Evolutionary conservation across 1,140 invertebrate species (phyloP).

Genomic region (Monochamus saltuarius): DNA sequence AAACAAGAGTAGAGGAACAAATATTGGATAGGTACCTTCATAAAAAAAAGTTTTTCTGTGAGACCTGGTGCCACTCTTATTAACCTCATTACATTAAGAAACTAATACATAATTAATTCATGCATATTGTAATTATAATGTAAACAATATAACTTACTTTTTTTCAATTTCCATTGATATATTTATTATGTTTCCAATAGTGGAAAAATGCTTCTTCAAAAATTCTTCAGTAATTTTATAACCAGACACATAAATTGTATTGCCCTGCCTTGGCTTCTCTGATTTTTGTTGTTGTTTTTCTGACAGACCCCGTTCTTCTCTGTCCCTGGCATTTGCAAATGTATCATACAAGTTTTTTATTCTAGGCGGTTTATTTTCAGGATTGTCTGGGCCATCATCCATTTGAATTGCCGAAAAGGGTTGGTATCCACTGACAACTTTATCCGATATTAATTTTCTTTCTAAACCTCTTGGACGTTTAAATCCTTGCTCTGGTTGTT

Average conservation of each 20-base stretch:
- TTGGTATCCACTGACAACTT: slow-evolving; percentile 80
- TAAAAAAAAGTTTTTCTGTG: too few species aligned
- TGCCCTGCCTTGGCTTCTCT: slow-evolving; percentile 73
- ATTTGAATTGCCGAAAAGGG: slow-evolving; percentile 83
- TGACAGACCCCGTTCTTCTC: slow-evolving; percentile 58
- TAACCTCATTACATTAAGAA: too few species aligned
- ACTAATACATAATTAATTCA: too few species aligned
- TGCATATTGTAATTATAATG: too few species aligned
- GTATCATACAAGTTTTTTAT: slow-evolving; percentile 85
- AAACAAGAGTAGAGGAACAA: too few species aligned
- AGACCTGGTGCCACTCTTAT: too few species aligned
- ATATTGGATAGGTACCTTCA: too few species aligned
- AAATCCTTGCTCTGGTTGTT: slow-evolving; percentile 73
- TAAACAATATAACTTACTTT: slow-evolving; percentile 59
- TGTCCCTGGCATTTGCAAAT: slow-evolving; percentile 79
- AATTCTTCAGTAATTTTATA: slow-evolving; percentile 81
- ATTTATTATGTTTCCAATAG: slow-evolving; percentile 80
- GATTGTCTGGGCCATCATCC: slow-evolving; percentile 59
- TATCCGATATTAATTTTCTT: slow-evolving; percentile 75
- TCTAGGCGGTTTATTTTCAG: slow-evolving; percentile 56
- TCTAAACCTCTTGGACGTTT: slow-evolving; percentile 65
- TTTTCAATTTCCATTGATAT: slow-evolving; percentile 89
- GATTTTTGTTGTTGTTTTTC: slow-evolving; percentile 56
- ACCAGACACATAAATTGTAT: slow-evolving; percentile 84
- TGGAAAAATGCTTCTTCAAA: slow-evolving; percentile 75